Base-by-base conservation (phyloP, 2,888 invertebrate species). In the Sesia apiformis region DNA sequence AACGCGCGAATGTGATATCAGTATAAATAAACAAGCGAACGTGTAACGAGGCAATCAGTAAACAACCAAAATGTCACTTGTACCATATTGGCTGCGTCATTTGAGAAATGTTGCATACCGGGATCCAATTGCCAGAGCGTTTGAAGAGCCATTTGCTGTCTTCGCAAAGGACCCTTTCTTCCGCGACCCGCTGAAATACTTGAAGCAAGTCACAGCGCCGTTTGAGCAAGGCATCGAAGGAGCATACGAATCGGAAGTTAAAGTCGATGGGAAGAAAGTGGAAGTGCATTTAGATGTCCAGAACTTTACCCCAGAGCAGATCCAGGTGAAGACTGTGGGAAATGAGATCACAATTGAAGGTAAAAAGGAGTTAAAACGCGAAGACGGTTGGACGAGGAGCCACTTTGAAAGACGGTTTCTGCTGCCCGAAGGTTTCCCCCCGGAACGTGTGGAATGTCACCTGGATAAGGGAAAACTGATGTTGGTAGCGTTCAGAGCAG, bases 301-400 rank as follows among this genome's bases (percentile, higher is more conserved):
- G 67, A 94, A 95, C 64, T 96, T 95, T 68, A 84, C 91, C n/a
- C 95, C 96, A 0, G 92, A 93, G 8, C 96, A 96, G 76, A 92
- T 96, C 43, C 90, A 91, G 5, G 95, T 96, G 38, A 95, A 95
- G 76, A 94, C 94, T 0, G 90, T 93, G 0, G 95, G 94, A 4
- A 92, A 93, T 60, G 91, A 90, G 55, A 91, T 96, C 39, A 91
- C 93, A 53, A 90, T 95, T n/a, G 94, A 96, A 75, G 96, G 94
- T 0, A 94, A 93, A 71, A 96, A 94, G 70, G 94, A 94, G 66
- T 93, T 95, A 60, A 93, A 93, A 63, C 91, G 92, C 51, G 94
- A 95, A 62, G 93, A 93, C 64, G 95, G 95, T 0, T 93, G 91
- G 75, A 92, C 95, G 39, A 92, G 93, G 49, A 91, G 95, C 55